These are phyloP conservation scores for Gasterosteus nipponicus DNA, from an alignment of 2,113 vertebrate species.

Conservation along the genomic window DNA sequence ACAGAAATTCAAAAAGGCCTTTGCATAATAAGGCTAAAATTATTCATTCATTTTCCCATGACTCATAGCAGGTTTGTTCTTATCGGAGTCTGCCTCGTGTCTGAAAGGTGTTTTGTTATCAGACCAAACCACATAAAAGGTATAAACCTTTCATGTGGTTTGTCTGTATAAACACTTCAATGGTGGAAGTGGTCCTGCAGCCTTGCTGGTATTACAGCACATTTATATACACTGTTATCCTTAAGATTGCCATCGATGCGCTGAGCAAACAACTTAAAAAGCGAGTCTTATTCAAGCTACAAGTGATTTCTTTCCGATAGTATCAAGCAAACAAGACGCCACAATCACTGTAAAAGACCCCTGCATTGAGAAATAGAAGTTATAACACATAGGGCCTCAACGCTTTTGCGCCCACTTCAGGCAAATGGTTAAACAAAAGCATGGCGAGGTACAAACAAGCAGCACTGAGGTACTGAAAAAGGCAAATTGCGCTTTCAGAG, in stretches of 20 bases:
- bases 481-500: too few species aligned
- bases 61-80: background rate
- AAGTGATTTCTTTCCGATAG: background rate
- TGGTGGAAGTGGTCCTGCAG: background rate
- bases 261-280: background rate
- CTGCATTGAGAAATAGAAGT: background rate
- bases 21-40: background rate
- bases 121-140: background rate
- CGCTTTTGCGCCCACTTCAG: too few species aligned
- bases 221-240: constrained; percentile 15
- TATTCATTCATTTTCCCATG: background rate
- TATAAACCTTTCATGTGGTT: too few species aligned
- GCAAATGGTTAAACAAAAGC: too few species aligned
- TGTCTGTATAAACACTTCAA: constrained; percentile 10
- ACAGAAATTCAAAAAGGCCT: background rate
- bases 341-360: background rate
- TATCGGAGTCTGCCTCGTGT: background rate
- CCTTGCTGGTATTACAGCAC: constrained; percentile 4
- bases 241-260: background rate
- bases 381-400: background rate
- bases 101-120: constrained; percentile 9
- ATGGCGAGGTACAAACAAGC: too few species aligned
- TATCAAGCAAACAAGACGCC: background rate
- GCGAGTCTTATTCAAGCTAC: background rate
- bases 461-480: too few species aligned